Base-by-base conservation (phyloP, 1,140 invertebrate species). In the Drosophila azteca region DNA sequence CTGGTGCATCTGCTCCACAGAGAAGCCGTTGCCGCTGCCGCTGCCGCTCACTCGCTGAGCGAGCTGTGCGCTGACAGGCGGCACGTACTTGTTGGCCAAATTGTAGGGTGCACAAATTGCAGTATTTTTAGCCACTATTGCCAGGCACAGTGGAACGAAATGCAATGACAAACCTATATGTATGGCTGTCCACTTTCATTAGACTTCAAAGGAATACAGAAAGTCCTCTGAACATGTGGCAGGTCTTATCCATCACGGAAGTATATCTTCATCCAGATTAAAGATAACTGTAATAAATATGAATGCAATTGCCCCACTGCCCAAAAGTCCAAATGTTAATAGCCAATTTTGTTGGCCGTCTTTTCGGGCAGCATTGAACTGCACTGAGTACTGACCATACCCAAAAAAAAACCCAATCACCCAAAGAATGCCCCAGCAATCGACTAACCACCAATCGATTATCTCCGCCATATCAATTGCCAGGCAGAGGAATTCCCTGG, bases 51-150 rank as follows among this genome's bases (percentile, higher is more conserved):
- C 31, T 5, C 39, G 26, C 41, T 26, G 17, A 20, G 17, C 17
- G 22, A 60, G 35, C 59, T 48, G 22, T 44, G 24, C 51, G 54
- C 35, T 68, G 73, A 62, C 62, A 62, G 51, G 62, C 77, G 63
- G 78, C 78, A 81, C 78, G 78, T 80, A 84, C 67, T 63, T 64
- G 48, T 17, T 67, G 77, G 43, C 71, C 64, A 81, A 85, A 85
- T 85, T 78, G 82, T 67, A 68, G 74, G 82, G 59, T 67, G 51
- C 49, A 50, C 22, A 41, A 53, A 50, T 58, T 60, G 73, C 39
- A 57, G 73, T 81, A 87, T 81, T 81, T 87, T 75, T 85, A 85
- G 81, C 82, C 35, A 5, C 35, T 53, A 52, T 68, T 58, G 62
- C 22, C 17, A 6, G 8, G 22, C 2, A 77, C 74, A 61, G 63